These are phyloP conservation scores for Chauna torquata DNA, from an alignment of 2,113 vertebrate species.

Conservation along the genomic window DNA sequence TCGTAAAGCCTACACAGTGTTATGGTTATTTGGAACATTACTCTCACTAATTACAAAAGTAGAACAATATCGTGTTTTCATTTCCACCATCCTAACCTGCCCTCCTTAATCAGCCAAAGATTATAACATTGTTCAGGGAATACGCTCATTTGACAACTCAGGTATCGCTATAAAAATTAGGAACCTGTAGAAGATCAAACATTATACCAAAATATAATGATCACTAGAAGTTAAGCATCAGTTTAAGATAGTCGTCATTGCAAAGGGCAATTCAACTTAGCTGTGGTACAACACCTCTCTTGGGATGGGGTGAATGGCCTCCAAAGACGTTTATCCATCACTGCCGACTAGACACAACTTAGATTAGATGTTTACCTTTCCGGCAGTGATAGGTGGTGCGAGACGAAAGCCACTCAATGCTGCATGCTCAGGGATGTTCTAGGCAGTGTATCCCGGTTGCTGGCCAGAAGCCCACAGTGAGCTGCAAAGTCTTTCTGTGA, in stretches of 20 bases:
- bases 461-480: neutral
- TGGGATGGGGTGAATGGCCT: neutral
- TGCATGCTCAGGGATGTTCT: neutral
- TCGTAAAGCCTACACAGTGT: neutral
- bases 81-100: neutral
- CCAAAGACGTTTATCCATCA: neutral
- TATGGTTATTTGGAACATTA: neutral
- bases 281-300: neutral
- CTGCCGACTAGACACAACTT: neutral
- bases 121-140: neutral
- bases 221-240: neutral
- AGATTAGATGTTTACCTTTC: neutral
- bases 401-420: neutral
- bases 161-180: neutral
- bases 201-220: neutral
- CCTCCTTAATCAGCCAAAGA: neutral
- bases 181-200: neutral
- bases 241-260: neutral
- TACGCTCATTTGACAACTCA: neutral
- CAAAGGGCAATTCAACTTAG: neutral
- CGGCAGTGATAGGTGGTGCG: rapidly evolving
- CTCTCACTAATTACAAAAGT: neutral
- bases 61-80: neutral
- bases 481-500: neutral
- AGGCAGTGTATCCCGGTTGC: too few relatives aligned